Evolutionary conservation across 2,888 invertebrate genomes (phyloP).

Genomic region (Tineola bisselliella): DNA sequence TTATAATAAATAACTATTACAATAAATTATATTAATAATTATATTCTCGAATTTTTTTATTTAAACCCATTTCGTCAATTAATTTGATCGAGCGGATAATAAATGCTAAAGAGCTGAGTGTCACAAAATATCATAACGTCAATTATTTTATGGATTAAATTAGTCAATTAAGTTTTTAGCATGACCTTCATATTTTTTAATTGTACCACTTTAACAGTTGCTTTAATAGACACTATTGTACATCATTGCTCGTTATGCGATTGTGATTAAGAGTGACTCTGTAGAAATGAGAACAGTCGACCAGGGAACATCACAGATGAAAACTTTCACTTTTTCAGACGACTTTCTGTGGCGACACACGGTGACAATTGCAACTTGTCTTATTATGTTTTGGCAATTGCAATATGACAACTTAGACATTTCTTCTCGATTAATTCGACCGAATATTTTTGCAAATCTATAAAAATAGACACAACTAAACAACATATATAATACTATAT

Average conservation of each 20-base stretch:
- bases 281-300: slow-evolving; percentile 55
- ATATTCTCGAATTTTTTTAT: no score
- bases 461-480: no score
- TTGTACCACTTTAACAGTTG: neutral
- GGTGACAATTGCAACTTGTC: slow-evolving; percentile 37
- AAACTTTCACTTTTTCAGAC: slow-evolving; percentile 63
- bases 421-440: no score
- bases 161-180: no score
- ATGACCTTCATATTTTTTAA: no score
- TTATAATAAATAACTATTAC: neutral
- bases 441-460: no score
- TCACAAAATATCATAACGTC: no score
- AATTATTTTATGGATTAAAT: no score
- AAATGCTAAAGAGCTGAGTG: no score
- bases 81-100: neutral
- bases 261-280: slow-evolving; percentile 51
- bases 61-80: no score
- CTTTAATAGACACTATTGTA: neutral
- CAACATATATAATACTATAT: neutral
- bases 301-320: slow-evolving; percentile 54
- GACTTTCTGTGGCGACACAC: slow-evolving; percentile 51
- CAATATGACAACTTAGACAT: neutral
- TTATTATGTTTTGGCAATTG: slow-evolving; percentile 35
- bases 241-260: slow-evolving; percentile 23
- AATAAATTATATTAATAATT: no score